Evolutionary conservation across 1,140 invertebrate genomes (phyloP), one percentile per base, ranked within the genome.

Genomic region (Drosophila tani): DNA sequence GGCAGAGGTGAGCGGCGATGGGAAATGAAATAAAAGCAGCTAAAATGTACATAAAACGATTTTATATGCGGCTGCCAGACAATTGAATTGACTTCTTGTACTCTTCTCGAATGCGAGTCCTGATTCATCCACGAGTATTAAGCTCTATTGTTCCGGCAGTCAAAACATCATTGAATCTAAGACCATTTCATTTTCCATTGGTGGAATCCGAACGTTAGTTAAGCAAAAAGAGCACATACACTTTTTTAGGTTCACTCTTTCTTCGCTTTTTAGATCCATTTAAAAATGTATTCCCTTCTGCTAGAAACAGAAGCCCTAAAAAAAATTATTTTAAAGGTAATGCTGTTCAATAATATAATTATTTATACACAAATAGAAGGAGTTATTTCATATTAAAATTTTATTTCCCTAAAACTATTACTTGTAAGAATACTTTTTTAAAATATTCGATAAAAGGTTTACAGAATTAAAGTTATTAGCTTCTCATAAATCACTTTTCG

Each of bases 61-160:
- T 80, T 79, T 73, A 73, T 78, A 81, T 88, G 85, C 63, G 85
- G 84, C 59, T 81, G 74, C 70, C 62, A 69, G 57, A 75, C 75
- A 86, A 86, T 87, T 86, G 76, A 80, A 90, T 88, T 88, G 81
- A 38, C 74, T 70, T 90, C 55, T 63, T 87, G 47, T 70, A 50
- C 67, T 69, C 35, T 17, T n/a, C 67, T 15, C 55, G 43, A 73
- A 73, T 58, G 32, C 46, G 67, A 51, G 55, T 73, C 40, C 45
- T 69, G 49, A 78, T 78, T 78, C 63, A 35, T 74, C 55, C 35
- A 40, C 53, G 53, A 24, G 53, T 40, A 74, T 74, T 73, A 74
- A 73, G 38, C 67, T 50, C 55, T 7, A 74, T 73, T 73, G 70
- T 73, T 73, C 56, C 45, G 46, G 53, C 45, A 73, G 55, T 59